Conservation (phyloP, 1,140 invertebrate genomes). For the Papilio machaon region DNA sequence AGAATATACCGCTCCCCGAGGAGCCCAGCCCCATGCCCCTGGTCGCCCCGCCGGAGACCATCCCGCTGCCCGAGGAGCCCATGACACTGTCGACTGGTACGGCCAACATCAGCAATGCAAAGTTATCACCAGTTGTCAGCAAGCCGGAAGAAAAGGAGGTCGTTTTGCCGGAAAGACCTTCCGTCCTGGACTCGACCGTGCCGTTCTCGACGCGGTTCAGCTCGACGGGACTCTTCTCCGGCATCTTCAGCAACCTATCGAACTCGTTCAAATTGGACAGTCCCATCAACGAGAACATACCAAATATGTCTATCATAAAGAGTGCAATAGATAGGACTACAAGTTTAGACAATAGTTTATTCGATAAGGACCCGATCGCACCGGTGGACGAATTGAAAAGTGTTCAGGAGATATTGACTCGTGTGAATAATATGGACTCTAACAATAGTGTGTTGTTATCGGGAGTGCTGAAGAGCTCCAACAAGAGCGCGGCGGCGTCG, state of each 20-base stretch:
- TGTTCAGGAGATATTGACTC: slow-evolving; percentile 78
- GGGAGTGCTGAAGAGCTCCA: slow-evolving; percentile 69
- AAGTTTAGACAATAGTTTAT: slow-evolving; percentile 77
- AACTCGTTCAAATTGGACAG: slow-evolving; percentile 63
- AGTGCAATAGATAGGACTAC: slow-evolving; percentile 81
- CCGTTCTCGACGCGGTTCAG: slow-evolving; percentile 72
- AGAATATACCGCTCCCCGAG: slow-evolving; percentile 73
- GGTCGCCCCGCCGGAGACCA: slow-evolving; percentile 64
- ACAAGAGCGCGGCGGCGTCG: slow-evolving; percentile 49
- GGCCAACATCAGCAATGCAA: background rate
- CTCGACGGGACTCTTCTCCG: slow-evolving; percentile 74
- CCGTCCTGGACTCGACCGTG: slow-evolving; percentile 57
- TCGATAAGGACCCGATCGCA: slow-evolving; percentile 70
- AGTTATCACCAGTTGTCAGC: slow-evolving; percentile 43
- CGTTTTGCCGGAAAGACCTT: slow-evolving; percentile 50
- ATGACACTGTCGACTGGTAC: slow-evolving; percentile 51
- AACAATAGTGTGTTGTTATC: slow-evolving; percentile 79
- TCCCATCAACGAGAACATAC: slow-evolving; percentile 71
- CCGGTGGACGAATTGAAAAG: slow-evolving; percentile 76
- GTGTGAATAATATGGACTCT: slow-evolving; percentile 80
- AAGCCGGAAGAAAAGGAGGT: slow-evolving; percentile 51
- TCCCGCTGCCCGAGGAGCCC: slow-evolving; percentile 69
- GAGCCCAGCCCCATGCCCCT: slow-evolving; percentile 62
- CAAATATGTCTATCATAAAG: slow-evolving; percentile 80
- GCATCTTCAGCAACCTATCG: slow-evolving; percentile 75